These are phyloP conservation scores for Paraplagusia blochii DNA, from an alignment of 2,113 vertebrate genomes.

Conservation along the genomic window DNA sequence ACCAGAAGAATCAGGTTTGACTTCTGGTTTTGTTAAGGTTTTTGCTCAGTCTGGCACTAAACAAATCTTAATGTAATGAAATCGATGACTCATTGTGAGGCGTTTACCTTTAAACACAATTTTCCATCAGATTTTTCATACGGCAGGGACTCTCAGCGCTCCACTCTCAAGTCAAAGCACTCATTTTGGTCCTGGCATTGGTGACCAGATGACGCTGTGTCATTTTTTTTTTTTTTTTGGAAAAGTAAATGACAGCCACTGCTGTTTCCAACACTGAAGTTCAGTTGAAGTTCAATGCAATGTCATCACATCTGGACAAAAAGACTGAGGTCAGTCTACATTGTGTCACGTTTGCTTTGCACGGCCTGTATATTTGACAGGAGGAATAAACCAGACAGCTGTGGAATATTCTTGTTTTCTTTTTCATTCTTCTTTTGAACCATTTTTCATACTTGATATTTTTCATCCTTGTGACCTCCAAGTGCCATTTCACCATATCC, in stretches of 20 bases:
- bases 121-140: conserved; percentile 15
- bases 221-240: conserved; percentile 14
- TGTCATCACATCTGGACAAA: conserved; percentile 30
- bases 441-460: neutral
- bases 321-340: conserved; percentile 4
- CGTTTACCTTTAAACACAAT: conserved; percentile 16
- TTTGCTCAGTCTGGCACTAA: too few relatives aligned
- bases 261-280: neutral
- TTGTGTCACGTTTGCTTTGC: conserved; percentile 37
- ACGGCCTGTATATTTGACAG: conserved; percentile 8
- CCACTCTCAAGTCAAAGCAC: conserved; percentile 42
- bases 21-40: too few relatives aligned
- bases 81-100: conserved; percentile 8
- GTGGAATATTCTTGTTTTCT: conserved; percentile 18
- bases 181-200: conserved; percentile 24
- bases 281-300: conserved; percentile 27
- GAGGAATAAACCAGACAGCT: conserved; percentile 46
- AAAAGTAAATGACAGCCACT: conserved; percentile 24
- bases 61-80: neutral
- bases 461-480: neutral
- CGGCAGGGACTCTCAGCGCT: conserved; percentile 30
- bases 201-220: conserved; percentile 29
- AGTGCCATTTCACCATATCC: neutral
- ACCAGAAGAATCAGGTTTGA: too few relatives aligned
- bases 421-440: neutral